phyloP scores from a whole-genome alignment of 2,888 invertebrate species.

The Aplocera efformata region DNA sequence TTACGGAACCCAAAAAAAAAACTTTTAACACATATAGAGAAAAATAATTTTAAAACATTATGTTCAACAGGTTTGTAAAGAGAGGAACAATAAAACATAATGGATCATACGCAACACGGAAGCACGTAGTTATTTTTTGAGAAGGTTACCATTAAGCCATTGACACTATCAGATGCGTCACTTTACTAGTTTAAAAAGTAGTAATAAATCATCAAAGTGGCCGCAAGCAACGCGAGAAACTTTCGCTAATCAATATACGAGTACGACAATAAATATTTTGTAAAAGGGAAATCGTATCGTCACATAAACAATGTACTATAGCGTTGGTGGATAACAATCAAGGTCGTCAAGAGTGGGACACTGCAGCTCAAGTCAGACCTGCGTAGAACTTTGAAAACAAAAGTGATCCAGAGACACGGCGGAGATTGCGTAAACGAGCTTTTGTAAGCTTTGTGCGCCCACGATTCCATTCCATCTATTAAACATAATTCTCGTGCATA shows the following conservation, averaged over 20 bases:
- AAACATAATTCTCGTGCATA: slow-evolving; percentile 17
- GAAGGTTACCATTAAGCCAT: slow-evolving; percentile 45
- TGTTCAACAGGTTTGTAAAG: no score
- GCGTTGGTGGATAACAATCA: slow-evolving; percentile 56
- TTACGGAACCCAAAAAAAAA: no score
- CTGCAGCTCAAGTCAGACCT: slow-evolving; percentile 39
- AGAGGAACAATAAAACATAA: slow-evolving; percentile 13
- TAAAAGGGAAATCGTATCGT: slow-evolving; percentile 66
- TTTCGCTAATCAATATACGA: slow-evolving; percentile 60
- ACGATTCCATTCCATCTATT: slow-evolving; percentile 17
- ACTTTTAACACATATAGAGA: no score
- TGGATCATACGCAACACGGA: slow-evolving; percentile 45
- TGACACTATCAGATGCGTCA: slow-evolving; percentile 45
- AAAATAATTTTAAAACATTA: no score
- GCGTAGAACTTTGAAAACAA: slow-evolving; percentile 58
- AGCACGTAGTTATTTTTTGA: slow-evolving; percentile 38
- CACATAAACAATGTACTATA: slow-evolving; percentile 54
- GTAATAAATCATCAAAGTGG: slow-evolving; percentile 40
- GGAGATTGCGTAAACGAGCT: slow-evolving; percentile 44
- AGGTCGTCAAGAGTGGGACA: slow-evolving; percentile 47
- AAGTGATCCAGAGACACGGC: slow-evolving; percentile 64
- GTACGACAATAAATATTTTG: slow-evolving; percentile 42
- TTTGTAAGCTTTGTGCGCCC: slow-evolving; percentile 21
- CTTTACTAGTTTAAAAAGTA: slow-evolving; percentile 28
- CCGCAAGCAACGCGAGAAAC: slow-evolving; percentile 39